phyloP scores from a whole-genome alignment of 2,888 invertebrate genomes.

The Erebia ligea region DNA sequence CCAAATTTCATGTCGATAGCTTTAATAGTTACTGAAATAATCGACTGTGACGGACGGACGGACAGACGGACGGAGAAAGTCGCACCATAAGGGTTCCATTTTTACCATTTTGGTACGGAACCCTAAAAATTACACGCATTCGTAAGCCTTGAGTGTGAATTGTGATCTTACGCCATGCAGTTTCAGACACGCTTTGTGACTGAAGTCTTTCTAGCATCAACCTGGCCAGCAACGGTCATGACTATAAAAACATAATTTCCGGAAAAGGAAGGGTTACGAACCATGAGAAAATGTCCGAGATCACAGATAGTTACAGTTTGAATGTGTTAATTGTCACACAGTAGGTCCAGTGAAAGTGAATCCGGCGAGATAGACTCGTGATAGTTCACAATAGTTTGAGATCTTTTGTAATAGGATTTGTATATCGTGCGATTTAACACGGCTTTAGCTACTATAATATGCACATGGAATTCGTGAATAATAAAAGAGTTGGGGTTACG shows the following conservation, averaged over 20 bases:
- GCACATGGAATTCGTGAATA: conserved; percentile 34
- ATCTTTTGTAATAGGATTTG: conserved; percentile 34
- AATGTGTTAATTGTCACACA: conserved; percentile 35
- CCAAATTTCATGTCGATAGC: too few relatives aligned
- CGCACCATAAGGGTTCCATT: too few relatives aligned
- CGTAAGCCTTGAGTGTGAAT: too few relatives aligned
- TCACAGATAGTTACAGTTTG: conserved; percentile 26
- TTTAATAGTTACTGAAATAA: too few relatives aligned
- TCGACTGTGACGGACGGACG: too few relatives aligned
- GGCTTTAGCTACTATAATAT: conserved; percentile 27
- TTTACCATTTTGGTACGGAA: too few relatives aligned
- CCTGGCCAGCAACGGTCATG: background rate
- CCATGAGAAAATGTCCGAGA: conserved; percentile 30
- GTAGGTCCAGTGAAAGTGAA: conserved; percentile 50
- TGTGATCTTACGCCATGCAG: too few relatives aligned
- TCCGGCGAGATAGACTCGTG: conserved; percentile 42
- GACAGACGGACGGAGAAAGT: too few relatives aligned
- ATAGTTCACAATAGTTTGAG: conserved; percentile 36
- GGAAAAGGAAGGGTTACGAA: conserved; percentile 30
- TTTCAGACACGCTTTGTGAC: background rate
- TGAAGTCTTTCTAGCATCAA: background rate
- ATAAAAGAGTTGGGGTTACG: conserved; percentile 6
- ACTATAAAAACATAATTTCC: conserved; percentile 21
- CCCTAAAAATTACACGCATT: too few relatives aligned
- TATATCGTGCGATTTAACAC: conserved; percentile 37